These are phyloP conservation scores for Tympanuchus pallidicinctus DNA, from an alignment of 2,113 vertebrate genomes.

Conservation along the genomic window DNA sequence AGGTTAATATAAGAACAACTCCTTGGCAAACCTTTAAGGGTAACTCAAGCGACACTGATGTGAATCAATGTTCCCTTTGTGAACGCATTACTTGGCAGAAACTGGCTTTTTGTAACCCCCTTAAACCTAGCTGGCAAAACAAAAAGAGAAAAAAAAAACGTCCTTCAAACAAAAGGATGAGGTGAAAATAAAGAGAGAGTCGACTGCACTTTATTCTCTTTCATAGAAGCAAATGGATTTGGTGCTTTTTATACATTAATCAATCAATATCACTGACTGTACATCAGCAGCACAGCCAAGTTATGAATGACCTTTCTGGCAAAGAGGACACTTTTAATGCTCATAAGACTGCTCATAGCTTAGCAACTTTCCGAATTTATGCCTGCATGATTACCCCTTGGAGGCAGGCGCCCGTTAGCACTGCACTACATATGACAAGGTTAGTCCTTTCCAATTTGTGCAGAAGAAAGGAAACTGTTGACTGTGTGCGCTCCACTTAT, in stretches of 20 bases:
- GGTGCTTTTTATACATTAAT: slow-evolving; percentile 99
- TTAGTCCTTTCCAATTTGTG: slow-evolving; percentile 84
- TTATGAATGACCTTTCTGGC: slow-evolving; percentile 99
- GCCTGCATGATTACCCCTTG: slow-evolving; percentile 90
- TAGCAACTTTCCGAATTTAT: slow-evolving; percentile 92
- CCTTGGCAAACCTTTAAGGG: slow-evolving; percentile 91
- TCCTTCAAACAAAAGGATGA: slow-evolving; percentile 96
- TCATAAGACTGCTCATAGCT: slow-evolving; percentile 93
- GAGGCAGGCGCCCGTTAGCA: slow-evolving; percentile 85
- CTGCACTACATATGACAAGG: slow-evolving; percentile 84
- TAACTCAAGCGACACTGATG: slow-evolving; percentile 97
- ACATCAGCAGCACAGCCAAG: slow-evolving; percentile 95
- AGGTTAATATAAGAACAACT: slow-evolving; percentile 93
- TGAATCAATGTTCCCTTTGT: slow-evolving; percentile 95
- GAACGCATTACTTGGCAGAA: slow-evolving; percentile 97
- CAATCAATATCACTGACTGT: slow-evolving; percentile 99
- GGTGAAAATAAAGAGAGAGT: slow-evolving; percentile 93
- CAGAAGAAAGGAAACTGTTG: slow-evolving; percentile 64
- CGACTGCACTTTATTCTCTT: slow-evolving; percentile 92
- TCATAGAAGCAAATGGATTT: slow-evolving; percentile 99
- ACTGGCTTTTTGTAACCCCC: slow-evolving; percentile 92
- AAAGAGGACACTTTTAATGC: slow-evolving; percentile 97
- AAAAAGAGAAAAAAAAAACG: slow-evolving; percentile 79
- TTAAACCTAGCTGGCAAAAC: slow-evolving; percentile 91
- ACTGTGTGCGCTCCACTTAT: neutral